Evolutionary conservation across 1,140 invertebrate genomes (phyloP).

Genomic region (Aricia agestis): DNA sequence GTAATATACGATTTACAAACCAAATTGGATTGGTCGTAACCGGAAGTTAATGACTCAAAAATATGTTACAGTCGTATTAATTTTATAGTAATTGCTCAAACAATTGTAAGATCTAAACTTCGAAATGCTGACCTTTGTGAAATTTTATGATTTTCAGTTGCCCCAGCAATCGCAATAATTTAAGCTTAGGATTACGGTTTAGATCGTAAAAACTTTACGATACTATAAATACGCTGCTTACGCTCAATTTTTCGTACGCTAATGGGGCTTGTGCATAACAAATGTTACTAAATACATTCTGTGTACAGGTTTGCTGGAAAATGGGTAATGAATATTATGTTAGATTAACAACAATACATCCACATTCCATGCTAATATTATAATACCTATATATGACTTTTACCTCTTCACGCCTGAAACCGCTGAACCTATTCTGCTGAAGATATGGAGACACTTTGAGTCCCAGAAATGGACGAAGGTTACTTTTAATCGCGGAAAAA

Average conservation of each 20-base stretch:
- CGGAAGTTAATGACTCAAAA: not conserved
- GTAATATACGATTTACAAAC: not conserved
- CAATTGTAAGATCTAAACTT: constrained; percentile 16
- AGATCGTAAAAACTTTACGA: constrained; percentile 65
- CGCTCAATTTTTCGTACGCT: constrained; percentile 38
- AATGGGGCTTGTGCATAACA: constrained; percentile 17
- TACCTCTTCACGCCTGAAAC: too few relatives aligned
- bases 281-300: not conserved
- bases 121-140: constrained; percentile 19
- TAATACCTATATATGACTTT: too few relatives aligned
- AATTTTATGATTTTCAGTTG: constrained; percentile 54
- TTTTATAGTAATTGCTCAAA: constrained; percentile 8
- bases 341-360: too few relatives aligned
- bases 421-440: too few relatives aligned
- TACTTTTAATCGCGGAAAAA: too few relatives aligned
- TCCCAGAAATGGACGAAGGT: too few relatives aligned
- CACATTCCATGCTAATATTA: too few relatives aligned
- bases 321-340: too few relatives aligned
- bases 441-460: too few relatives aligned
- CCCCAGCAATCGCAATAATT: constrained; percentile 26
- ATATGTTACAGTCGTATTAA: not conserved
- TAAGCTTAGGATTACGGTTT: constrained; percentile 51
- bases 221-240: constrained; percentile 58
- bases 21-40: not conserved
- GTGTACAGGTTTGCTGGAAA: not conserved